These are phyloP conservation scores for Cliona cf. orientalis DNA, from an alignment of 37 sponge, comb jelly and placozoan genomes.

Conservation along the genomic window DNA sequence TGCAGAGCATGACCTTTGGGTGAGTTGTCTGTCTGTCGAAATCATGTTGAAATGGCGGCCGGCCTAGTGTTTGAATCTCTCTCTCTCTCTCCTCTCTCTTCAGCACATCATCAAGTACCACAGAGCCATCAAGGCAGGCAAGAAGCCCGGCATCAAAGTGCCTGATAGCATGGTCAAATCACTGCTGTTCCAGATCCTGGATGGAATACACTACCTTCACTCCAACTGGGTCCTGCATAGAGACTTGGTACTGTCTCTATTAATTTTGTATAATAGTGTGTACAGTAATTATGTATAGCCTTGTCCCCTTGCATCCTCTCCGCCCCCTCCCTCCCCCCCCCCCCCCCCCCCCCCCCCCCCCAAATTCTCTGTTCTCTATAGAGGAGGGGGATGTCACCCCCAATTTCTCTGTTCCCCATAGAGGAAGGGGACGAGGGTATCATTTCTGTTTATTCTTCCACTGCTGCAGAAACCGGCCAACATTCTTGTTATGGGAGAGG, in stretches of 20 bases:
- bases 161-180: slow-evolving; percentile 92
- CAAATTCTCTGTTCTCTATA: not conserved
- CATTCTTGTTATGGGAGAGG: slow-evolving; percentile 98
- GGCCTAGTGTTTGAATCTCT: not conserved
- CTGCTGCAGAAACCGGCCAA: slow-evolving; percentile 93
- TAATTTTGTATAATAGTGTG: too few relatives aligned
- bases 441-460: not conserved
- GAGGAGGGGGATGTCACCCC: not conserved
- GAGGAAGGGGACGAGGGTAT: not conserved
- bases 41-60: too few relatives aligned
- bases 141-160: slow-evolving; percentile 76
- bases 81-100: not conserved
- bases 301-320: too few relatives aligned
- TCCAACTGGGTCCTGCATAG: slow-evolving; percentile 96
- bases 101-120: slow-evolving; percentile 99
- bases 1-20: slow-evolving; percentile 98
- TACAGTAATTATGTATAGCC: too few relatives aligned
- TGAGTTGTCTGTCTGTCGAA: slow-evolving; percentile 50
- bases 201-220: slow-evolving; percentile 96
- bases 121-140: slow-evolving; percentile 83
- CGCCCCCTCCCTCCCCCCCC: too few relatives aligned
- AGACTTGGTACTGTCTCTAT: slow-evolving; percentile 92
- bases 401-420: too few relatives aligned
- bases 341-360: too few relatives aligned
- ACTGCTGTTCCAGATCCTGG: slow-evolving; percentile 91